Evolutionary conservation across 2,797 vertebrate species (phyloP).

Genomic region (Myotis planiceps): DNA sequence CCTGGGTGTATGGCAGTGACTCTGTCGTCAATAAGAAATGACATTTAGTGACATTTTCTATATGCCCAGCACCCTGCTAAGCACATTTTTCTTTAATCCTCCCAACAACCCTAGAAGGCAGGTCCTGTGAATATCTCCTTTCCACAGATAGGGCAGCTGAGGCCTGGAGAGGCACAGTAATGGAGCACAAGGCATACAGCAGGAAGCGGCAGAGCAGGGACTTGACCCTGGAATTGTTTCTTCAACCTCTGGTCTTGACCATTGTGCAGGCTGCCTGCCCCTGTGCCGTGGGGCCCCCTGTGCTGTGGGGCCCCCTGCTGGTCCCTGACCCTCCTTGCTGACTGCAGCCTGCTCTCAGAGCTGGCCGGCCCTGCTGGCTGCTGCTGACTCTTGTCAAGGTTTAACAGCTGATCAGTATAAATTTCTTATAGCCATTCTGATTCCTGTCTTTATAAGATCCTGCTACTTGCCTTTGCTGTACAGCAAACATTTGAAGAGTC

Average conservation of each 20-base stretch:
- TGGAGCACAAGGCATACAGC: background rate
- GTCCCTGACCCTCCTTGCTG: background rate
- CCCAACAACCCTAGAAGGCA: background rate
- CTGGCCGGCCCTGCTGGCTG: background rate
- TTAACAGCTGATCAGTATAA: background rate
- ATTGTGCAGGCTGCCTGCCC: fast-evolving
- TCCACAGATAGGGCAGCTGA: background rate
- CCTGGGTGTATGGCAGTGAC: background rate
- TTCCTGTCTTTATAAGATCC: background rate
- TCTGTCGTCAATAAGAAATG: background rate
- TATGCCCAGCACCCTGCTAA: background rate
- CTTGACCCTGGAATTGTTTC: background rate
- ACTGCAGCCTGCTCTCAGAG: fast-evolving
- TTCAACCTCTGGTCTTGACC: background rate
- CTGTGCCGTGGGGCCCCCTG: fast-evolving
- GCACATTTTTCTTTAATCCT: background rate
- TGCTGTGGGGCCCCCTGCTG: fast-evolving
- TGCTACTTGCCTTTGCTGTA: background rate
- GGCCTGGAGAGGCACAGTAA: background rate
- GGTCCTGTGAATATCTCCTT: background rate
- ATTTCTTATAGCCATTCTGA: background rate
- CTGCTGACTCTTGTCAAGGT: background rate
- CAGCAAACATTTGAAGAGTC: background rate
- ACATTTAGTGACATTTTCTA: background rate
- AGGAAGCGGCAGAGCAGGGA: background rate